These are phyloP conservation scores for Anagyrus pseudococci DNA, from an alignment of 2,888 invertebrate genomes.

Conservation along the genomic window DNA sequence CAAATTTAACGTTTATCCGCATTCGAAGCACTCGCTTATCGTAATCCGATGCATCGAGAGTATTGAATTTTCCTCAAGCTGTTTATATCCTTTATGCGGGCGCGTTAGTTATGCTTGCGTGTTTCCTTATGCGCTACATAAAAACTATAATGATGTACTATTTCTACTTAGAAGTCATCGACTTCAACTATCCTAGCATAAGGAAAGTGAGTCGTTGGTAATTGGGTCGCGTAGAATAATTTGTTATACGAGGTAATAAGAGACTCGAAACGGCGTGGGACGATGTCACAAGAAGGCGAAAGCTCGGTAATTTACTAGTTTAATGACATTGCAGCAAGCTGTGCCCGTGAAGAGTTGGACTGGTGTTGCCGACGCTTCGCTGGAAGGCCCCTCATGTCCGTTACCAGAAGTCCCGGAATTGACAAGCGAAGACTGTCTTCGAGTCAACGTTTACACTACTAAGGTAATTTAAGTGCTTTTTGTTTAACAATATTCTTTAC, in stretches of 20 bases:
- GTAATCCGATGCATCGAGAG: not conserved
- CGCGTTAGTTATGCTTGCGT: not conserved
- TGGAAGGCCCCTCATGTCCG: conserved; percentile 69
- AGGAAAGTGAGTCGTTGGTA: too few relatives aligned
- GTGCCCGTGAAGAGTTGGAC: conserved; percentile 64
- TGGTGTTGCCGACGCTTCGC: conserved; percentile 65
- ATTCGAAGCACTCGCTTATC: too few relatives aligned
- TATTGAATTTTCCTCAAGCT: not conserved
- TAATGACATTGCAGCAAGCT: conserved; percentile 59
- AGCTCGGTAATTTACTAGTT: too few relatives aligned
- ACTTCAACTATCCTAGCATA: too few relatives aligned
- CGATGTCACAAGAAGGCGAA: too few relatives aligned
- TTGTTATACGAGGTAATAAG: too few relatives aligned
- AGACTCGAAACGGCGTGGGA: too few relatives aligned
- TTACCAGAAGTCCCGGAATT: conserved; percentile 47
- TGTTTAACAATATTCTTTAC: not conserved
- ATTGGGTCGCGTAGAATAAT: too few relatives aligned
- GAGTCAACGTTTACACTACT: conserved; percentile 69
- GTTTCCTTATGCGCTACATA: not conserved
- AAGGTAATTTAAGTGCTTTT: conserved; percentile 52
- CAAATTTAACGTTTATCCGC: too few relatives aligned
- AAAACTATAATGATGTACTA: too few relatives aligned
- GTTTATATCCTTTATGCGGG: too few relatives aligned
- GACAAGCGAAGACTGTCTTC: conserved; percentile 68
- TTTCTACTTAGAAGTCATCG: too few relatives aligned